Base-by-base conservation (phyloP, 2,797 vertebrate species). In the Karalla daura region DNA sequence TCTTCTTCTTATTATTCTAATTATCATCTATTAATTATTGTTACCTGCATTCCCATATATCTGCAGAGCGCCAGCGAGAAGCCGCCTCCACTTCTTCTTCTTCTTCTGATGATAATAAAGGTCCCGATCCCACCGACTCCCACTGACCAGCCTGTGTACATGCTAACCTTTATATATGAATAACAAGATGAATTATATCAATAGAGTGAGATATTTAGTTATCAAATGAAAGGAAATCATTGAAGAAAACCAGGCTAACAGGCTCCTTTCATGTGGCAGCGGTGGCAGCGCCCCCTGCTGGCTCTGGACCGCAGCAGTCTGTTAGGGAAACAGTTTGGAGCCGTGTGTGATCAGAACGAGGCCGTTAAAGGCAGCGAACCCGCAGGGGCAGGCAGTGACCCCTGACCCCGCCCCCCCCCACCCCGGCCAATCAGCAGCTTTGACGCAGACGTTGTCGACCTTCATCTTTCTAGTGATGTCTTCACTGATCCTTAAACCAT, bases 401-500 rank as follows among this genome's bases (percentile, higher is more conserved):
- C 27, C 20, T 59, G 53, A 50, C 54, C 39, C 44, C 5, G 0
- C 47, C 40, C 62, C 70, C 50, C 59, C 33, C 36, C 8, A 20
- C 60, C 55, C 64, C 43, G 60, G 65, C 85, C 67, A 61, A 74
- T 76, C 84, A 92, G 86, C 85, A 81, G 78, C 90, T 94, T 94
- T 92, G 94, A 94, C 79, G 76, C 82, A 93, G 76, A 70, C 60
- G 90, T 94, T 91, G 88, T 74, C 59, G 21, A 62, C 63, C 70
- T 77, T 88, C 80, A 82, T 85, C 83, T 85, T 90, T 70, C 30
- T 87, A 86, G 79, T 89, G 85, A 92, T 94, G 93, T 95, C 92
- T 92, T 92, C 93, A 91, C 91, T 94, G 60, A 91, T 92, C 93
- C 91, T 94, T 89, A 92, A 92, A 92, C 93, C 90, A 91, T 92